Conservation (phyloP, 2,888 invertebrate species). For the Euzetes globulus region DNA sequence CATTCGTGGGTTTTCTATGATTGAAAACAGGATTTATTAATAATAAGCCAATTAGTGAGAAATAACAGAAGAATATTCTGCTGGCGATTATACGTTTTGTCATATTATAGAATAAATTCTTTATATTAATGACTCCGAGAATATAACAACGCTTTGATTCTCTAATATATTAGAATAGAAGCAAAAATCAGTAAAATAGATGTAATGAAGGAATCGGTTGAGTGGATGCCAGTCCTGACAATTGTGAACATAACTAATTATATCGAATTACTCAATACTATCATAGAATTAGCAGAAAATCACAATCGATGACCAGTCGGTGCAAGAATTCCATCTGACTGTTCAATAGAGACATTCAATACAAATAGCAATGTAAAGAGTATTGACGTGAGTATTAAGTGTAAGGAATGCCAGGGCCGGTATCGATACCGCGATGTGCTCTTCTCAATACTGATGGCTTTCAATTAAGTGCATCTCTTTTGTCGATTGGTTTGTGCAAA, state of each 20-base stretch:
- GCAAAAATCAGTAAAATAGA: background rate
- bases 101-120: too few species aligned
- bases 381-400: background rate
- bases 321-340: background rate
- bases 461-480: background rate
- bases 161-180: too few species aligned
- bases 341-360: background rate
- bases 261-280: background rate
- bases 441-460: background rate
- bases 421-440: background rate
- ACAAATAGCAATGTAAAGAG: background rate
- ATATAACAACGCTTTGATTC: too few species aligned
- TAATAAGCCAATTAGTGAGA: too few species aligned
- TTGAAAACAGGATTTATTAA: too few species aligned
- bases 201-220: background rate
- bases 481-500: background rate
- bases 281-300: background rate
- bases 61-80: too few species aligned
- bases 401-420: background rate
- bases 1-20: too few species aligned
- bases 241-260: background rate
- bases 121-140: too few species aligned
- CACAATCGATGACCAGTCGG: background rate
- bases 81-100: too few species aligned
- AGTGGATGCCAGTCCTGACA: background rate